Evolutionary conservation across 2,888 invertebrate species (phyloP), one percentile per base, ranked within the genome.

Genomic region (Pachydiplax longipennis): DNA sequence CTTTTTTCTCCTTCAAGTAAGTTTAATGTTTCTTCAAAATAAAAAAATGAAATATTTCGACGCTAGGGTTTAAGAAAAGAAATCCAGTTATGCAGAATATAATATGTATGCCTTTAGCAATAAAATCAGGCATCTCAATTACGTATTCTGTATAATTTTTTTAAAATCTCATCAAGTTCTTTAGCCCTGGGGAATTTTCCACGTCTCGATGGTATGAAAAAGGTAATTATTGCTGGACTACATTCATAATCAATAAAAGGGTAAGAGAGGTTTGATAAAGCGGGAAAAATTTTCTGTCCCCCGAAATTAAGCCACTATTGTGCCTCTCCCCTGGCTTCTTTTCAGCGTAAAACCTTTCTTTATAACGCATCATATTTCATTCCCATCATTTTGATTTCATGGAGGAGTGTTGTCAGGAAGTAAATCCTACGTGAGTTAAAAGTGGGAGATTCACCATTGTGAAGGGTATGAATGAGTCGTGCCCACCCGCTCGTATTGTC

Each of bases 301-400:
- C 37, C 40, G 65, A 31, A 37, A 37, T 61, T 35, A 13, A 87
- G 61, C 25, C 87, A 65, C 61, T 10, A 15, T 40, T 73, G 73
- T 73, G 73, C 25, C 15, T n/a, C 35, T 35, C 61, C 37, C 6
- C 35, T 3, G 35, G 15, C 53, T 61, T 37, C 58, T 37, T 37
- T 15, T 65, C 35, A 22, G n/a, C 10, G n/a, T n/a, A 31, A 65
- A 65, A 37, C 65, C 22, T 87, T 87, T 87, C 58, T 87, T 61
- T 37, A 18, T 18, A 18, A 53, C 18, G 18, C 37, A 48, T 31
- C 18, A 65, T 37, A 15, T 87, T 81, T 37, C 87, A 65, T 87
- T 61, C 87, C 61, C 35, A 35, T 87, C 61, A 61, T 87, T 87
- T 53, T 13, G 40, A 53, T 65, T 87, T 87, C 87, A 87, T 87